A percentile compares a stretch with the other conserved stretches of the same genome.
Evolutionary conservation across 2,888 invertebrate species (phyloP).

Genomic region (Mallateleia sp.): DNA sequence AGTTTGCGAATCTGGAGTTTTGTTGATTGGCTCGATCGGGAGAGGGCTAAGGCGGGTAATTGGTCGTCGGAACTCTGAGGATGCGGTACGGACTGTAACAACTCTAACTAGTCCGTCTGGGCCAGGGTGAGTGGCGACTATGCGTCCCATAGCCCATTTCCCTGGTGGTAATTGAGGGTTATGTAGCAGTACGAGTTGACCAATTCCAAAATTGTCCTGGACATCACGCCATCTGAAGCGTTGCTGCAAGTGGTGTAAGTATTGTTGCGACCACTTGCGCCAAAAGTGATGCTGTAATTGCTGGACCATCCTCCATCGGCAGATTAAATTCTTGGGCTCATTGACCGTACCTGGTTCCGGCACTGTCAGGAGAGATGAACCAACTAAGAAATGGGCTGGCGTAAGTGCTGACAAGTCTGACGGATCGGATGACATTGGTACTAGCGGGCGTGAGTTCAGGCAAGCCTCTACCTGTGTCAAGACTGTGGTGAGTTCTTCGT

Average conservation of each 20-base stretch:
- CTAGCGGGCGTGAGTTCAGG: constrained; percentile 1
- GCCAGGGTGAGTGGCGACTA: too few species aligned
- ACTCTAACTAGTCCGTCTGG: too few species aligned
- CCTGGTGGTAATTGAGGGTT: too few species aligned
- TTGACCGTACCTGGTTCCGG: neutral
- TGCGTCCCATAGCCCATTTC: too few species aligned
- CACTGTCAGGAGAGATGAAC: neutral
- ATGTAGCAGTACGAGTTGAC: constrained; percentile 61
- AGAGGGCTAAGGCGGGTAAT: too few species aligned
- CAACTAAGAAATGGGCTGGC: constrained; percentile 17
- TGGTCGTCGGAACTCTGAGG: too few species aligned
- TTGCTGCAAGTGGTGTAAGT: constrained; percentile 68
- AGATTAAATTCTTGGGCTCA: neutral
- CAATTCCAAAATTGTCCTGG: constrained; percentile 50
- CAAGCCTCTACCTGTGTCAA: constrained; percentile 11
- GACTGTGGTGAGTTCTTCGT: constrained; percentile 13
- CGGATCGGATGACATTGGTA: neutral
- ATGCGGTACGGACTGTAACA: too few species aligned
- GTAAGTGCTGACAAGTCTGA: constrained; percentile 19
- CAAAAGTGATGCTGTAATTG: constrained; percentile 28
- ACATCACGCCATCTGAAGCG: constrained; percentile 59
- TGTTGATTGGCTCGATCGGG: too few species aligned
- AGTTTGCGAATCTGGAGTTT: too few species aligned
- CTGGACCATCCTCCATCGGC: neutral
- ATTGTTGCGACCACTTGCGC: constrained; percentile 64